These are phyloP conservation scores for Caranx ignobilis DNA, from an alignment of 2,113 vertebrate species.

Conservation along the genomic window DNA sequence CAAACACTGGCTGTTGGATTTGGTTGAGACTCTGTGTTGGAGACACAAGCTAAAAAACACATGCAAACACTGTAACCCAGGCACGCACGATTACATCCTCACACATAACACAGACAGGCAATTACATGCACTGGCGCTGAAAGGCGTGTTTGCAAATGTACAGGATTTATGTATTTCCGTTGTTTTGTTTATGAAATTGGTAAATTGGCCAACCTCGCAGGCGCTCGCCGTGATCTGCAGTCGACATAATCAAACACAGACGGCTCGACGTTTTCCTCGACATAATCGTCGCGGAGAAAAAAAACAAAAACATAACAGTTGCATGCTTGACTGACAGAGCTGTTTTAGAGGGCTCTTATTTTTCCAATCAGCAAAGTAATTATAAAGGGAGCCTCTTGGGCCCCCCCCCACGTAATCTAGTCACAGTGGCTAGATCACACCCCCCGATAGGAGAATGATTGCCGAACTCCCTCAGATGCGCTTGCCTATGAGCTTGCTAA, in stretches of 20 bases:
- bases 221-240: slow-evolving; percentile 1
- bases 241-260: slow-evolving; percentile 35
- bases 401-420: slow-evolving; percentile 71
- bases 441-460: slow-evolving; percentile 73
- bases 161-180: slow-evolving; percentile 40
- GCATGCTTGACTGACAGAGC: slow-evolving; percentile 77
- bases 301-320: slow-evolving; percentile 11
- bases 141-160: slow-evolving; percentile 62
- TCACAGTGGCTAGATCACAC: slow-evolving; percentile 75
- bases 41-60: slow-evolving; percentile 41
- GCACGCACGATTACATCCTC: slow-evolving; percentile 15
- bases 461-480: slow-evolving; percentile 50
- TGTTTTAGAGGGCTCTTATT: slow-evolving; percentile 75
- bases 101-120: background rate
- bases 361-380: slow-evolving; percentile 82
- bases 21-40: slow-evolving; percentile 26
- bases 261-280: slow-evolving; percentile 34
- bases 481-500: slow-evolving; percentile 44
- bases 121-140: slow-evolving; percentile 25
- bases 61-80: slow-evolving; percentile 31
- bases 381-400: slow-evolving; percentile 78
- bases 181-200: slow-evolving; percentile 58
- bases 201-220: slow-evolving; percentile 52
- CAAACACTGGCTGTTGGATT: slow-evolving; percentile 62
- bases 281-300: slow-evolving; percentile 54